Base-by-base conservation (phyloP, 2,113 vertebrate genomes). In the Corythoichthys intestinalis region DNA sequence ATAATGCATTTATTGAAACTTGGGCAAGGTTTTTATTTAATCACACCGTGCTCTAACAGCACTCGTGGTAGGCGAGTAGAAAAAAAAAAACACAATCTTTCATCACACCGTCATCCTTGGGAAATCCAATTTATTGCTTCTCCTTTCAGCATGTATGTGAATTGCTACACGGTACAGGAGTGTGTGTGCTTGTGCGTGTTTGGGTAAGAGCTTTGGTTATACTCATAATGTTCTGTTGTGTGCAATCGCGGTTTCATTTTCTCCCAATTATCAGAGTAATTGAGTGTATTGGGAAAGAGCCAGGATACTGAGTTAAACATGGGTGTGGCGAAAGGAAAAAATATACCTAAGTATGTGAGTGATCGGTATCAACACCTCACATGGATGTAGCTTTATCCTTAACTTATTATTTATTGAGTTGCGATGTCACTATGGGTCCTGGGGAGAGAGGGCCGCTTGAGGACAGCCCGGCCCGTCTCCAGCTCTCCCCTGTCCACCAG, bases 1-100 rank as follows among this genome's bases (percentile, higher is more conserved):
- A 83, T 91, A 93, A 92, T 92, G 88, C 75, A 81, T 92, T 93
- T 93, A 93, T 92, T 92, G 91, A 92, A 93, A 91, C 91, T 91
- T 89, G 88, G 91, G 91, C 88, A 91, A 87, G 89, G 88, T 91
- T 92, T 62, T 92, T 91, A 92, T 93, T 93, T 91, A 91, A 92
- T 93, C 88, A 85, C 75, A 80, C 81, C 64, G 77, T 78, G 73
- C 89, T 88, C 84, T 88, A 91, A 93, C 89, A 91, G 89, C 82
- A 87, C 85, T 84, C 86, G 88, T 87, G 88, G 80, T 89, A 92
- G 91, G 93, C 91, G 91, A 92, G 90, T n/a, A 39, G 38, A 39
- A 38, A 59, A 60, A 91, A 92, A 92, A 92, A 89, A 87, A 89
- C 88, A 86, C 87, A 87, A 91, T 91, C 90, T 93, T 93, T 92